phyloP scores from a whole-genome alignment of 2,888 invertebrate genomes.

The Eristalis pertinax region DNA sequence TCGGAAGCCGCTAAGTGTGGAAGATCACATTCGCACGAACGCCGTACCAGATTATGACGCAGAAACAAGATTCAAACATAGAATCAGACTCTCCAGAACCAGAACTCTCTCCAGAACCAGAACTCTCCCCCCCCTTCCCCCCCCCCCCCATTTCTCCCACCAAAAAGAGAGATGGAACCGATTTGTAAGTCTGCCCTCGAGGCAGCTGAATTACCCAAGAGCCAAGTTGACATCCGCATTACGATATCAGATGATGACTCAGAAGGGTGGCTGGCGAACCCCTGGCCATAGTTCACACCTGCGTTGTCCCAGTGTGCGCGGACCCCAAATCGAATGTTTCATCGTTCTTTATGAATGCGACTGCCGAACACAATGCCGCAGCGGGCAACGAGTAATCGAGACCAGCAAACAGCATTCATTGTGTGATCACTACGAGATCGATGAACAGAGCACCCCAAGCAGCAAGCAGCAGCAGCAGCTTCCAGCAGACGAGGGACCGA shows the following conservation, averaged over 20 bases:
- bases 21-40: too few relatives aligned
- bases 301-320: conserved; percentile 8
- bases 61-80: too few relatives aligned
- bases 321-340: conserved; percentile 43
- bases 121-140: too few relatives aligned
- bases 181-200: too few relatives aligned
- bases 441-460: conserved; percentile 57
- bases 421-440: conserved; percentile 59
- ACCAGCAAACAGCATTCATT: conserved; percentile 20
- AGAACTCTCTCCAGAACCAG: too few relatives aligned
- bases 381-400: neutral
- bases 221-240: neutral
- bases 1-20: too few relatives aligned
- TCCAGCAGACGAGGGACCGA: neutral
- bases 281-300: conserved; percentile 6
- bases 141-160: too few relatives aligned
- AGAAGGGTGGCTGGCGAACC: neutral
- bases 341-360: conserved; percentile 13
- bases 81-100: too few relatives aligned
- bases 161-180: too few relatives aligned
- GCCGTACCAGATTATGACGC: too few relatives aligned
- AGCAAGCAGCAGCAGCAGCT: conserved; percentile 30
- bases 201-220: neutral
- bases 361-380: neutral
- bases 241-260: neutral